Conservation (phyloP, 2,113 vertebrate genomes). For the Varanus salvator region DNA sequence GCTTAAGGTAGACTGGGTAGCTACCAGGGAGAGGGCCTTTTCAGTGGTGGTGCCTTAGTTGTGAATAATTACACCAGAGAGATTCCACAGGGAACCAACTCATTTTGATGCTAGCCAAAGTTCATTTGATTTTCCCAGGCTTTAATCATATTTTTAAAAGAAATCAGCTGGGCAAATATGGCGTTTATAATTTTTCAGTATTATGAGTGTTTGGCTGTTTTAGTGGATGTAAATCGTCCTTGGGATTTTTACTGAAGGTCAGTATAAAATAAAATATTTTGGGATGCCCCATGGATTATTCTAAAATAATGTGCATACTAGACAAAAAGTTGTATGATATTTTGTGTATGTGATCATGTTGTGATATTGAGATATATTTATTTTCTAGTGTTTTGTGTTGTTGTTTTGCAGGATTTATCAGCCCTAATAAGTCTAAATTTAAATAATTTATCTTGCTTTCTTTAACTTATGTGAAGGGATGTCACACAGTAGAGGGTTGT, state of each 20-base stretch:
- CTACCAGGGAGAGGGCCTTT: no score
- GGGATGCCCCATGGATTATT: neutral
- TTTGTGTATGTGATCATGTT: neutral
- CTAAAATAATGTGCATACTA: neutral
- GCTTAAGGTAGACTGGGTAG: no score
- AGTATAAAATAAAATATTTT: neutral
- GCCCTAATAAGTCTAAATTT: constrained; percentile 2
- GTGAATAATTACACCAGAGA: no score
- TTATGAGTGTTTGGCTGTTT: no score
- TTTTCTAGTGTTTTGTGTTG: neutral
- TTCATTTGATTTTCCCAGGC: no score
- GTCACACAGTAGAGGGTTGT: no score
- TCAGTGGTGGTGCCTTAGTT: no score
- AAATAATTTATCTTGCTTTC: neutral
- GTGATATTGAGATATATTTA: neutral
- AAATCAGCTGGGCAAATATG: no score
- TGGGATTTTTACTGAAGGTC: neutral
- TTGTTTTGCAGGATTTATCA: neutral
- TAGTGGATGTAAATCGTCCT: neutral
- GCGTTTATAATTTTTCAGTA: no score
- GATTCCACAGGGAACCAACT: no score
- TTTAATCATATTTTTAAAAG: no score
- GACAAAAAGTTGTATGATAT: neutral
- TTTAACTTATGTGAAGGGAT: neutral
- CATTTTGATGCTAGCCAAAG: no score